phyloP scores from a whole-genome alignment of 2,113 vertebrate species.

The Arizona elegans region DNA sequence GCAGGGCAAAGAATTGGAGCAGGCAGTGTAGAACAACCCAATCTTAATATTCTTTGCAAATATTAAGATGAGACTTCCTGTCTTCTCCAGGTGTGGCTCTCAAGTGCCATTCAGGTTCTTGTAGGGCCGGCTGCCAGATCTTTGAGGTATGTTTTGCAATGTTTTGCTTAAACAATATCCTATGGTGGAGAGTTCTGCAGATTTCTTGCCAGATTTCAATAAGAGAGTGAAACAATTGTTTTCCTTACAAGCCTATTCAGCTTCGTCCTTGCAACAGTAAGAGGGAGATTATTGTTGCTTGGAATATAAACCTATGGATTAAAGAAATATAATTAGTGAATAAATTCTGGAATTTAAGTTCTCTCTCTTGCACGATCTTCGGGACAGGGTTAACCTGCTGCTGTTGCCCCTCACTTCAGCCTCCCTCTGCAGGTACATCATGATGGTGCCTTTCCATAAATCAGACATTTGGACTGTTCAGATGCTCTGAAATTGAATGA shows the following conservation, averaged over 20 bases:
- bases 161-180: not conserved
- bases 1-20: not conserved
- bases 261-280: not conserved
- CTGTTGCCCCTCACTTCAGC: not conserved
- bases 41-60: not conserved
- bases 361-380: not conserved
- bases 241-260: not conserved
- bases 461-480: too few relatives aligned
- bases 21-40: not conserved
- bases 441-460: not conserved
- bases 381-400: not conserved
- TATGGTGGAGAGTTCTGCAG: not conserved
- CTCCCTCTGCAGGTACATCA: not conserved
- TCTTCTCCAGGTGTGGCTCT: not conserved
- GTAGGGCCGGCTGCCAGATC: not conserved
- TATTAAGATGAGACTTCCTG: not conserved
- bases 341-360: not conserved
- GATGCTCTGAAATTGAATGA: not conserved
- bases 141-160: not conserved
- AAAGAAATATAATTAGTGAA: not conserved
- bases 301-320: not conserved
- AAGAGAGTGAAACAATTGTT: not conserved
- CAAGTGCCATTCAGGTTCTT: not conserved
- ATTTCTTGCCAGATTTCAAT: not conserved
- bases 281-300: not conserved